A percentile compares a stretch with the other conserved stretches of the same genome.
Conservation (phyloP, 2,797 vertebrate genomes). For the Myotis findleyi region DNA sequence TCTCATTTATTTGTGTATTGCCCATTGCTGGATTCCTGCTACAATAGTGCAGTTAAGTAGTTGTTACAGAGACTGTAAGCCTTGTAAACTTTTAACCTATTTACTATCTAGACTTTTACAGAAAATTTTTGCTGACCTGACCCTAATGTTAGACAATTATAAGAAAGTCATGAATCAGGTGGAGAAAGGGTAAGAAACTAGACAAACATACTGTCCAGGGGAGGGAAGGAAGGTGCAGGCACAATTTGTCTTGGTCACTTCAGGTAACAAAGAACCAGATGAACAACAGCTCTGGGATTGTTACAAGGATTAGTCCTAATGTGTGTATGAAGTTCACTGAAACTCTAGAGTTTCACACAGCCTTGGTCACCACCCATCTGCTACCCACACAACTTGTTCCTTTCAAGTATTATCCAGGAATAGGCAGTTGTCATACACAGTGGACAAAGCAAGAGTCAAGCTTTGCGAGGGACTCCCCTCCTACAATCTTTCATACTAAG, state of each 20-base stretch:
- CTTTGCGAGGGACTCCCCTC: slow-evolving; percentile 33
- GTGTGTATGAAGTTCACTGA: not conserved
- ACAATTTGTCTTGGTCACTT: slow-evolving; percentile 21
- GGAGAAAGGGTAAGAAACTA: not conserved
- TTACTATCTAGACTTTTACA: not conserved
- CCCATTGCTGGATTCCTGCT: not conserved
- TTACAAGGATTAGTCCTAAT: not conserved
- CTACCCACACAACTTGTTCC: not conserved
- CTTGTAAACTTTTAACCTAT: not conserved
- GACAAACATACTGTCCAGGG: not conserved
- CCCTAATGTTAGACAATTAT: not conserved
- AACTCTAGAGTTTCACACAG: slow-evolving; percentile 54
- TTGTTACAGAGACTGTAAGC: not conserved
- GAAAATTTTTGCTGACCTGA: not conserved
- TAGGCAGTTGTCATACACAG: not conserved
- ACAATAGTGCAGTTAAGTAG: not conserved
- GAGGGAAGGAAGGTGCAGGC: not conserved
- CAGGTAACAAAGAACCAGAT: not conserved
- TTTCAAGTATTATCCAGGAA: slow-evolving; percentile 69
- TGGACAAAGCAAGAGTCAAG: slow-evolving; percentile 53
- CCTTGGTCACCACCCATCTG: slow-evolving; percentile 30
- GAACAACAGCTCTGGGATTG: slow-evolving; percentile 11
- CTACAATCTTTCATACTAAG: slow-evolving; percentile 54
- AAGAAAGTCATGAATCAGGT: not conserved
- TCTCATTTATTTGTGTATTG: not conserved